Base-by-base conservation (phyloP, 2,888 invertebrate species). In the Pseudococcus viburni region DNA sequence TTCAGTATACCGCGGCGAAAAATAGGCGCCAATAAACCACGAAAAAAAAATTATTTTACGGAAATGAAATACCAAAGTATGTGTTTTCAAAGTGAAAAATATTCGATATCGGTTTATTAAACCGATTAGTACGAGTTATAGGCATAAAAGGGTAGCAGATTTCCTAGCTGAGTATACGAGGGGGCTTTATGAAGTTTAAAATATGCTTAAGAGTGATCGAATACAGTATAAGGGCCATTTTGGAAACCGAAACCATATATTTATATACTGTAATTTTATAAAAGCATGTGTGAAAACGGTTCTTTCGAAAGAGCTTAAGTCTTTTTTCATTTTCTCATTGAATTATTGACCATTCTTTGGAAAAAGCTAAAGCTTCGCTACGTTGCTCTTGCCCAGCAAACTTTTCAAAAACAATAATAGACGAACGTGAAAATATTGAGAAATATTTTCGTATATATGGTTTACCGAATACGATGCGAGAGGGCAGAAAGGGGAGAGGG, bases 401-500 rank as follows among this genome's bases (percentile, higher is more conserved):
- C 68, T 68, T 68, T 68, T 68, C 68, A 68, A 68, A 68, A 68
- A 68, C 68, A 68, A 68, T 68, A 68, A 68, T 26, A 68, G 26
- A 26, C 68, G 68, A 68, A 68, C 68, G 68, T 68, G 68, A 68
- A 68, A 68, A 68, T 68, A 68, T 68, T 68, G 68, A 68, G 68
- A 68, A 68, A 68, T 68, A 68, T 68, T 68, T 68, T 68, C 68
- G 22, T 26, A 26, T n/a, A 26, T 42, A 42, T 42, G 42, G 22
- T 12, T 68, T 33, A 33, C 26, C 19, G 22, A 26, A 12, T 26
- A 42, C 9, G 42, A 33, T 33, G 26, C 26, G 26, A 33, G 26
- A 33, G 42, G 42, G 9, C 9, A 3, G 9, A 8, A 9, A 42
- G 42, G 42, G 42, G 8, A 42, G 26, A 68, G 68, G 19, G 68